Evolutionary conservation across 35 echinoderm and acorn worm genomes (phyloP).

Genomic region (Ptychodera flava): DNA sequence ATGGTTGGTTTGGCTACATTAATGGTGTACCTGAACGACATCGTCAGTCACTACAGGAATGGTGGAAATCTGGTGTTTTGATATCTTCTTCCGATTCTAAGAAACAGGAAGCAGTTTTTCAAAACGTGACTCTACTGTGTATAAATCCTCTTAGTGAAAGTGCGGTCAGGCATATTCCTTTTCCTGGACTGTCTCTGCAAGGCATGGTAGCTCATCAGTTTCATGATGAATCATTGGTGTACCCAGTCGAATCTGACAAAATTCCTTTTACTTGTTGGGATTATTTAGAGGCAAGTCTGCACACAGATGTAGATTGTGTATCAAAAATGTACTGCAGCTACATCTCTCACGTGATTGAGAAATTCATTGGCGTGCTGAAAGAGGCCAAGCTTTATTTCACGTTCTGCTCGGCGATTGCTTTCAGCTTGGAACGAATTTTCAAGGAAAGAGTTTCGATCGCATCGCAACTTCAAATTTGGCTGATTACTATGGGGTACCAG

Average conservation of each 20-base stretch:
- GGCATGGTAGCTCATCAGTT: too few species aligned
- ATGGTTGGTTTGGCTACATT: background rate
- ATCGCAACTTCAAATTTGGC: background rate
- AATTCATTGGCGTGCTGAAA: background rate
- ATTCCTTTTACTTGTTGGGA: background rate
- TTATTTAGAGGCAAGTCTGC: background rate
- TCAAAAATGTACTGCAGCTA: background rate
- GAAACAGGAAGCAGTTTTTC: background rate
- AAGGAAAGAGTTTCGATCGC: background rate
- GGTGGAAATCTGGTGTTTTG: background rate
- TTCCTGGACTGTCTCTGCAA: too few species aligned
- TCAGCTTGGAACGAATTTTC: background rate
- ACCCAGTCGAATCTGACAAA: background rate
- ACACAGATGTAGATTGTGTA: background rate
- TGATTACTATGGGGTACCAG: background rate
- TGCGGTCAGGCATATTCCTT: too few species aligned
- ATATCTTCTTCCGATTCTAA: background rate
- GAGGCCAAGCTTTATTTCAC: background rate
- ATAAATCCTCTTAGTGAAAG: too few species aligned
- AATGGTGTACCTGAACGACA: background rate
- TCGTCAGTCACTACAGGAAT: background rate
- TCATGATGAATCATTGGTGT: background rate
- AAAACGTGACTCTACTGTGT: background rate
- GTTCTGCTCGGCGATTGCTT: background rate
- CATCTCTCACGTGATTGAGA: background rate